Base-by-base conservation (phyloP, 2,888 invertebrate species). In the Exocentrus adspersus region DNA sequence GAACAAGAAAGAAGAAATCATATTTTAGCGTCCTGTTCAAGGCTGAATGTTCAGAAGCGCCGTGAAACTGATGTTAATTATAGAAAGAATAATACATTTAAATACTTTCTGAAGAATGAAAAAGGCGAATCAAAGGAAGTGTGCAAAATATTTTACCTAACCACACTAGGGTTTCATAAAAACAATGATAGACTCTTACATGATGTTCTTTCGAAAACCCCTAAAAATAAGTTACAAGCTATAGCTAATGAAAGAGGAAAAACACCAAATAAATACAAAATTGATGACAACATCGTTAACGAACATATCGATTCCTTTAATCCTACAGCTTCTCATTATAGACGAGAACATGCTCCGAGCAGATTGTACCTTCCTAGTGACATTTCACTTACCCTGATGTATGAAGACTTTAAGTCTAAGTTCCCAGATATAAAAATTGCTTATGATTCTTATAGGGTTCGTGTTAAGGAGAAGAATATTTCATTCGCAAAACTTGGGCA, bases 401-500 rank as follows among this genome's bases (percentile, higher is more conserved):
- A 65, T 48, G 14, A 58, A 12, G 61, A 65, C 46, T 70, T 62
- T 53, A 51, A 43, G 21, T 50, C 16, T 21, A 64, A 56, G 41
- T 24, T 54, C 54, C 65, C 65, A 20, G 37, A 60, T 28, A 28
- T 43, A 9, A 30, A 50, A 21, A 41, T 62, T 14, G 53, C 60
- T 2, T 65, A 65, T 56, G 62, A 67, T 16, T 20, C 21, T 1
- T 50, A 50, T 17, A 19, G 50, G 12, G 7, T 30, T 14, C 21
- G 17, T 6, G 42, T 54, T 32, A 12, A 50, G 60, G 54, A 60
- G 21, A 45, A 64, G 32, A 71, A 68, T 57, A 70, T 71, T 51
- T 65, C 69, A 19, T 68, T 70, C 45, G 65, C 59, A 5, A 54
- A 68, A 32, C 56, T 71, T 10, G 71, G 69, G 0, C 41, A 64